Evolutionary conservation across 2,797 vertebrate species (phyloP), one percentile per base, ranked within the genome.

Genomic region (Podarcis siculus): DNA sequence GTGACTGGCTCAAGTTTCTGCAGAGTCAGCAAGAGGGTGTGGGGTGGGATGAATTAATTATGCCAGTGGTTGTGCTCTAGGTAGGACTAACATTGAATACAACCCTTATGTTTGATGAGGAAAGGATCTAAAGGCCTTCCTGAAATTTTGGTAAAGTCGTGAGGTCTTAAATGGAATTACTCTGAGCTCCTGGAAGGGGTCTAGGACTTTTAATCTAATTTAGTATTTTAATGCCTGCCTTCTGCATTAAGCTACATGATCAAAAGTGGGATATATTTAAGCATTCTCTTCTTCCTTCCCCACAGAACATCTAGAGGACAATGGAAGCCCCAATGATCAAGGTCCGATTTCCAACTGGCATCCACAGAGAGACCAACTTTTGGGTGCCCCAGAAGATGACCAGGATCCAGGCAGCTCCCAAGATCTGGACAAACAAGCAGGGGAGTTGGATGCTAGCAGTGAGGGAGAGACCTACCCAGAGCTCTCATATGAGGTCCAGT

Each of bases 351-450:
- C 93, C 32, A 8, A 0, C 89, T 96, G 96, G 95, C 86, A 89
- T 0, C 89, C 91, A 0, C 91, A 35, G 79, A 92, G 91, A 81
- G 93, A 93, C 27, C 82, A 77, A 27, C 92, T 91, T 30, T 76
- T 61, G 39, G 94, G 95, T 49, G 86, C 90, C 92, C 90, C 86
- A 0, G 94, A 96, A 89, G 95, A 96, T 39, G 95, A 96, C 0
- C 91, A 80, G 4, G 94, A 95, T n/a, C 92, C 4, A 61, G 90
- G 55, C 87, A 92, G 89, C 9, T 77, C 87, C 1, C 42, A 19
- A 23, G 85, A 23, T 0, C 79, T 90, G 0, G 93, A 92, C 27
- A 75, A 23, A 4, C 87, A 55, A 17, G 85, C 86, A 42, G 92
- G 5, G 6, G 79, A 73, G 8, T 93, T 90, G 88, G 92, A 82